Percentiles rank a stretch among this genome's conserved stretches.
Evolutionary conservation across 2,113 vertebrate species (phyloP).

Genomic region (Papio anubis): DNA sequence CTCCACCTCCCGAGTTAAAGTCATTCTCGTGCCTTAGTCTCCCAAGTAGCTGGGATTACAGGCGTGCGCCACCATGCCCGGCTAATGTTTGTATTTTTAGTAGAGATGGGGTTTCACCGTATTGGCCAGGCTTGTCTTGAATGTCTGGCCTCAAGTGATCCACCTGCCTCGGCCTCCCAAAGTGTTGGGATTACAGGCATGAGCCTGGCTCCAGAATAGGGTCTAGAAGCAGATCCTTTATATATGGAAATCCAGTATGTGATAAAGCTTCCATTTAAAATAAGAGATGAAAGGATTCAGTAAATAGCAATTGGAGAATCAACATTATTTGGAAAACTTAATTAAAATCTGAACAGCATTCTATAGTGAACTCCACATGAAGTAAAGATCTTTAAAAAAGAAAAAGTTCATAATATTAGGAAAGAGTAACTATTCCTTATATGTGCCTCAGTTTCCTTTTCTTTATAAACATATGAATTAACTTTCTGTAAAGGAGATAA

Average conservation of each 20-base stretch:
- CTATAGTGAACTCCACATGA: conserved; percentile 3
- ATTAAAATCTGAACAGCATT: background rate
- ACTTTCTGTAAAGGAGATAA: background rate
- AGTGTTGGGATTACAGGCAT: too few species aligned
- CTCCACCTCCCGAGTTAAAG: too few species aligned
- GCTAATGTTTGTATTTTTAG: too few species aligned
- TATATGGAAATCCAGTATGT: background rate
- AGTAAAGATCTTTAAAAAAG: background rate
- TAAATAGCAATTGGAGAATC: background rate
- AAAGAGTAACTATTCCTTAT: conserved; percentile 8
- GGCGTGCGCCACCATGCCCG: too few species aligned
- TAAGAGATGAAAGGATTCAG: background rate
- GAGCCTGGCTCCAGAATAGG: too few species aligned
- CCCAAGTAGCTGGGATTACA: too few species aligned
- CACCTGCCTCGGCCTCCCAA: too few species aligned
- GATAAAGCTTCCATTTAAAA: background rate
- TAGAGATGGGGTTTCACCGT: too few species aligned
- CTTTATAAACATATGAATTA: background rate
- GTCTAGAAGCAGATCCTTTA: background rate
- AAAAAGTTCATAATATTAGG: background rate
- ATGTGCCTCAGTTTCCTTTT: background rate
- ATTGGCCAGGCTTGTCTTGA: too few species aligned
- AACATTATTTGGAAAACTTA: conserved; percentile 32
- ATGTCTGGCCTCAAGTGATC: too few species aligned
- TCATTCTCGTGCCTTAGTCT: too few species aligned